Conservation (phyloP, 2,888 invertebrate species). For the Ormyrus nitidulus region DNA sequence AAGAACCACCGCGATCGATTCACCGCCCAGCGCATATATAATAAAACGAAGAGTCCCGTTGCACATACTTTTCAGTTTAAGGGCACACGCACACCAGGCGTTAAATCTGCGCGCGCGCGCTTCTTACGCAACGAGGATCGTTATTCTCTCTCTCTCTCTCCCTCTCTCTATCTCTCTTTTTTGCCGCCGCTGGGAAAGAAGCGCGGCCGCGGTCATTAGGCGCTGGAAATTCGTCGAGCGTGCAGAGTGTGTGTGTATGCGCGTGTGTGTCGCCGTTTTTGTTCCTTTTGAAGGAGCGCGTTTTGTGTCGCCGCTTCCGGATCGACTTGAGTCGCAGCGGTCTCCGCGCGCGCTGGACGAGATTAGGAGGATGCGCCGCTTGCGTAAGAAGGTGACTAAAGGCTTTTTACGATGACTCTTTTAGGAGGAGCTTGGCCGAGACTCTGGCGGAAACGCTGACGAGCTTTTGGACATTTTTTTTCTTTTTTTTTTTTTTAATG, state of each 20-base stretch:
- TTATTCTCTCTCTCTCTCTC: background rate
- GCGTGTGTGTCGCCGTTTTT: background rate
- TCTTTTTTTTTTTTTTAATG: no score
- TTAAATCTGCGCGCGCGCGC: no score
- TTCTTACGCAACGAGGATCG: no score
- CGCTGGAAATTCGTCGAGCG: slow-evolving; percentile 38
- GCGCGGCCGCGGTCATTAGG: slow-evolving; percentile 5
- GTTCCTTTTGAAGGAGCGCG: background rate
- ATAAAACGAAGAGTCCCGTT: no score
- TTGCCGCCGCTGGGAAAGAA: slow-evolving; percentile 24
- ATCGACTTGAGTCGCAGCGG: no score
- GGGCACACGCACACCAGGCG: no score
- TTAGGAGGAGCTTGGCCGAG: background rate
- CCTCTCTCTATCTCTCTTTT: background rate
- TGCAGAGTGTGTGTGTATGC: background rate
- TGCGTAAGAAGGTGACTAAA: background rate
- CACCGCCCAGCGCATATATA: background rate
- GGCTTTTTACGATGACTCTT: background rate
- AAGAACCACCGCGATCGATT: background rate
- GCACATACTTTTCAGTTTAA: no score
- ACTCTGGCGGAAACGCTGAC: no score
- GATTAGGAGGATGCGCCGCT: no score
- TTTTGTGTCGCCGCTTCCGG: background rate
- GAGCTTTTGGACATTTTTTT: no score
- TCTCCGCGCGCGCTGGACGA: no score